Evolutionary conservation across 1,140 invertebrate species (phyloP).

Genomic region (Cyrtorhinus lividipennis): DNA sequence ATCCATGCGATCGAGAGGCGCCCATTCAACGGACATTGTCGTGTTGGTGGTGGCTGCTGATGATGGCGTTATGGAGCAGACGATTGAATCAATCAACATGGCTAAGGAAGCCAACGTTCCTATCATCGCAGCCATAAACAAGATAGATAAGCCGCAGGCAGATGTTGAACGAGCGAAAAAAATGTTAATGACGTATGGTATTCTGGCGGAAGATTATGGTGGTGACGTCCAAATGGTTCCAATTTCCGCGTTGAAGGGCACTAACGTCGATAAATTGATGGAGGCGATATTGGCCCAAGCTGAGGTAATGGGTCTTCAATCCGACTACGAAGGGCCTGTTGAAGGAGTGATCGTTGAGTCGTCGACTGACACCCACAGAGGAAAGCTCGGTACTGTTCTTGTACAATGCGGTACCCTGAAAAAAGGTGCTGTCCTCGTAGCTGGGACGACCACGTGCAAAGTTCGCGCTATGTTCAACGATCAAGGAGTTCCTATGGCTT

Average conservation of each 20-base stretch:
- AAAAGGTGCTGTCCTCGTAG: slow-evolving; percentile 65
- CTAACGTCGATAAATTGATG: slow-evolving; percentile 61
- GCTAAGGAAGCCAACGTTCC: slow-evolving; percentile 69
- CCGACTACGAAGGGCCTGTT: slow-evolving; percentile 64
- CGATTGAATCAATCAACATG: slow-evolving; percentile 63
- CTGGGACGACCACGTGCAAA: slow-evolving; percentile 68
- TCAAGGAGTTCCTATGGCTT: slow-evolving; percentile 44
- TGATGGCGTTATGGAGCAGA: slow-evolving; percentile 98
- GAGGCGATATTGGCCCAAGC: slow-evolving; percentile 77
- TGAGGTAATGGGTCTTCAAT: slow-evolving; percentile 73
- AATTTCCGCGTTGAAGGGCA: slow-evolving; percentile 77
- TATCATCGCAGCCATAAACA: slow-evolving; percentile 97
- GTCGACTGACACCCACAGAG: slow-evolving; percentile 50
- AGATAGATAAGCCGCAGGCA: slow-evolving; percentile 85
- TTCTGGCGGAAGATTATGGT: slow-evolving; percentile 75
- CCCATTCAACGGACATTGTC: slow-evolving; percentile 84
- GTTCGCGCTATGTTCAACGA: slow-evolving; percentile 68
- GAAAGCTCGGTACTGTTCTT: slow-evolving; percentile 74
- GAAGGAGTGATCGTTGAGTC: slow-evolving; percentile 88
- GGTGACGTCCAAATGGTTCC: slow-evolving; percentile 85
- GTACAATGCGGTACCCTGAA: slow-evolving; percentile 80
- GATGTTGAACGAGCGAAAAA: slow-evolving; percentile 62
- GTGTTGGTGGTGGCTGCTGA: slow-evolving; percentile 96
- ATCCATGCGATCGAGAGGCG: slow-evolving; percentile 81
- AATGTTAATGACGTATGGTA: slow-evolving; percentile 57